A percentile compares a stretch with the other conserved stretches of the same genome.
These are phyloP conservation scores for Strongylocentrotus purpuratus DNA, from an alignment of 35 echinoderm and acorn worm genomes.

Conservation along the genomic window DNA sequence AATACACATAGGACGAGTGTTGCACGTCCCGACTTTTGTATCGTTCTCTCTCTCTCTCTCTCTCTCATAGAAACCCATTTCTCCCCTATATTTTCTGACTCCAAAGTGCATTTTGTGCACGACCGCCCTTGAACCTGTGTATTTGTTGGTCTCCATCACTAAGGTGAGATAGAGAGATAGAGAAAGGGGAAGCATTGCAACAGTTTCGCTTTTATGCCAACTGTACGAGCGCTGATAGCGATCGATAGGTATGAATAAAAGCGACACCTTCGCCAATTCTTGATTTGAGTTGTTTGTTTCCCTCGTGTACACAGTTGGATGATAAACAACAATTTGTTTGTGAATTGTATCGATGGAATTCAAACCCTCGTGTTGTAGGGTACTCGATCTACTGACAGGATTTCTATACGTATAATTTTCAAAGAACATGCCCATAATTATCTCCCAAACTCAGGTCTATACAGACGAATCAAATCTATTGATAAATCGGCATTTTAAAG, in stretches of 20 bases:
- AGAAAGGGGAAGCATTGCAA: background rate
- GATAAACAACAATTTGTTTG: background rate
- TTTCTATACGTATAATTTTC: no score
- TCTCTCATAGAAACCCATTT: background rate
- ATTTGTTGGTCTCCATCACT: background rate
- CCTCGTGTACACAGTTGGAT: background rate
- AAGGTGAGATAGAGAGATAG: background rate
- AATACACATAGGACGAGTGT: conserved; percentile 2
- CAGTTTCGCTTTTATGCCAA: no score
- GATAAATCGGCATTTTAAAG: no score
- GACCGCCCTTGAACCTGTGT: background rate
- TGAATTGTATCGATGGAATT: background rate
- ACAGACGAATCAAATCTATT: no score
- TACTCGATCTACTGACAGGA: no score
- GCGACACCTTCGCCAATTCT: background rate
- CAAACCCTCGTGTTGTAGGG: background rate
- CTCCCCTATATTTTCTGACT: no score
- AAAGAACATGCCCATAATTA: no score
- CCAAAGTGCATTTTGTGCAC: background rate
- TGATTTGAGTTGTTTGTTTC: background rate
- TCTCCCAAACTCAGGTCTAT: no score
- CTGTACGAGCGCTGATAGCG: no score
- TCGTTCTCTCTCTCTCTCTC: background rate
- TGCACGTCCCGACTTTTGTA: conserved; percentile 1
- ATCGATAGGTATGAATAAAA: background rate